These are phyloP conservation scores for Telmatochromis brachygnathus DNA, from an alignment of 2,113 vertebrate species.

Conservation along the genomic window DNA sequence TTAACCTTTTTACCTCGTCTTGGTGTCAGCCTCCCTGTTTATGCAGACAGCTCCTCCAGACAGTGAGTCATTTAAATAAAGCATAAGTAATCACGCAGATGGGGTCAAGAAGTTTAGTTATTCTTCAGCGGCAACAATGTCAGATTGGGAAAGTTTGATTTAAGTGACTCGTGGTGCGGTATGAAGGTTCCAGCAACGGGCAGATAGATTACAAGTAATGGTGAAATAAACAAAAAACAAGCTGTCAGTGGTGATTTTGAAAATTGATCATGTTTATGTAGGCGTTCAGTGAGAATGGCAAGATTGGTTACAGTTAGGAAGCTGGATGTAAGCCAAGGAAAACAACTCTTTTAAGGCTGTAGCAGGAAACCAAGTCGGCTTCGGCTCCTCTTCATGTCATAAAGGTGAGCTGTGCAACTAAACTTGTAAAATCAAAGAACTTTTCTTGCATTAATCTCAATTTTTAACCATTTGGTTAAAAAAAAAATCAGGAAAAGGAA, in stretches of 20 bases:
- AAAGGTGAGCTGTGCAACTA: neutral
- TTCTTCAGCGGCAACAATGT: neutral
- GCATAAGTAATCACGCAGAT: neutral
- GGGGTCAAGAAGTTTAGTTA: neutral
- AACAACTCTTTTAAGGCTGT: neutral
- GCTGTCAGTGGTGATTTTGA: neutral
- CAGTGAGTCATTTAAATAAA: constrained; percentile 18
- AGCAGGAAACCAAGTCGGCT: neutral
- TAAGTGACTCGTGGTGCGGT: neutral
- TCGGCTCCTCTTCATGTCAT: neutral
- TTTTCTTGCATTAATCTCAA: neutral
- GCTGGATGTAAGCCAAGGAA: neutral
- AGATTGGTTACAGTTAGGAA: neutral
- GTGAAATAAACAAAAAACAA: neutral
- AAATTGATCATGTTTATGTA: neutral
- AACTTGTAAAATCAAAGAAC: neutral
- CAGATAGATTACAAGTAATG: neutral
- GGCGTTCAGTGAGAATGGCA: neutral
- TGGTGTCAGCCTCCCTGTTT: neutral
- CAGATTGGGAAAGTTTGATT: neutral
- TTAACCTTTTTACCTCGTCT: neutral
- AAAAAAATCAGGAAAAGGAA: neutral
- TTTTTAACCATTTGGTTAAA: neutral
- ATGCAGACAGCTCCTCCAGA: constrained; percentile 24
- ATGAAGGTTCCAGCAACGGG: neutral